Percentiles rank a stretch among this genome's conserved stretches.
Evolutionary conservation across 2,113 vertebrate genomes (phyloP).

Genomic region (Arothron firmamentum): DNA sequence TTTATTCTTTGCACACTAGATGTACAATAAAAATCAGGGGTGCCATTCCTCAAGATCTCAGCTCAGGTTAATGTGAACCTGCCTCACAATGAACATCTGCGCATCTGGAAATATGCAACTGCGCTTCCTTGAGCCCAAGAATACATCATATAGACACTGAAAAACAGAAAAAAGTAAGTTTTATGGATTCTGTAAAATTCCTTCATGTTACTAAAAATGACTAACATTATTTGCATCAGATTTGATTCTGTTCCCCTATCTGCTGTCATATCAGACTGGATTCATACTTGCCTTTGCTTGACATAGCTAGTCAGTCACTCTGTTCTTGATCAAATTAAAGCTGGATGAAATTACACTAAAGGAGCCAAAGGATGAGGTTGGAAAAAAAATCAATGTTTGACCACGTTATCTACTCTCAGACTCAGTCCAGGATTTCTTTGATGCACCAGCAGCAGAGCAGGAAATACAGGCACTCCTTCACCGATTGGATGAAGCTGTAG

Average conservation of each 20-base stretch:
- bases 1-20: slow-evolving; percentile 54
- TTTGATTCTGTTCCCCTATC: background rate
- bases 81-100: background rate
- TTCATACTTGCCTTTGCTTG: slow-evolving; percentile 43
- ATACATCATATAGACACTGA: slow-evolving; percentile 21
- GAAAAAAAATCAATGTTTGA: slow-evolving; percentile 31
- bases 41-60: slow-evolving; percentile 13
- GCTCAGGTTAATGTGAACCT: slow-evolving; percentile 15
- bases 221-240: background rate
- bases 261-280: slow-evolving; percentile 14
- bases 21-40: slow-evolving; percentile 25
- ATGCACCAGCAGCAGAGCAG: slow-evolving; percentile 93
- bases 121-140: slow-evolving; percentile 23
- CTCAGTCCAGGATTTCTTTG: slow-evolving; percentile 85
- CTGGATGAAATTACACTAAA: slow-evolving; percentile 28
- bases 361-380: slow-evolving; percentile 12
- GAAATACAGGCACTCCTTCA: slow-evolving; percentile 81
- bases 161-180: slow-evolving; percentile 20
- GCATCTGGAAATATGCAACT: slow-evolving; percentile 23
- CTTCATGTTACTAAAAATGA: background rate
- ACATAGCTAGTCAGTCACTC: slow-evolving; percentile 26
- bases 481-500: slow-evolving; percentile 70
- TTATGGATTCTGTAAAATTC: background rate
- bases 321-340: slow-evolving; percentile 36
- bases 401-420: slow-evolving; percentile 23